phyloP scores from a whole-genome alignment of 2,113 vertebrate genomes.

The Circaetus cinerascens region DNA sequence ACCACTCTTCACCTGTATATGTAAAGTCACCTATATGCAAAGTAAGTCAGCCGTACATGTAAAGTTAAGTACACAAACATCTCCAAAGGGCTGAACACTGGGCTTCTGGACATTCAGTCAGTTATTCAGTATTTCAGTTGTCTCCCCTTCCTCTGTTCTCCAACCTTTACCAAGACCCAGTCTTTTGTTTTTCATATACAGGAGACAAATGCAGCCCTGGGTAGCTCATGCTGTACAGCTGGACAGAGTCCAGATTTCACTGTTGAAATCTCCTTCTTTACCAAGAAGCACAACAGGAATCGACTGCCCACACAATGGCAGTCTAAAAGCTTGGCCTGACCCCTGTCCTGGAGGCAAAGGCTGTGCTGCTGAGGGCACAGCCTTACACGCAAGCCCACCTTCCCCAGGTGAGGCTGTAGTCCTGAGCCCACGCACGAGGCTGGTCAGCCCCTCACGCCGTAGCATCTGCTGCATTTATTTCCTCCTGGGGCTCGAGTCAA shows the following conservation, averaged over 20 bases:
- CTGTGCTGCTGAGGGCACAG: fast-evolving
- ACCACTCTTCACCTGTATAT: neutral
- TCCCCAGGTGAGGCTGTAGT: no score
- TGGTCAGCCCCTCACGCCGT: neutral
- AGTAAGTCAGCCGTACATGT: neutral
- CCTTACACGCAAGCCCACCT: fast-evolving
- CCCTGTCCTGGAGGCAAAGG: neutral
- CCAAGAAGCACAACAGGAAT: neutral
- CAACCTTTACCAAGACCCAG: neutral
- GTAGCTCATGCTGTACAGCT: neutral
- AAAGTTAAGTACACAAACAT: neutral
- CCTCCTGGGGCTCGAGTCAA: neutral
- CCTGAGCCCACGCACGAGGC: fast-evolving
- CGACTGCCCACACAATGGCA: neutral
- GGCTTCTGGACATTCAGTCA: neutral
- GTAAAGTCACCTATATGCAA: neutral
- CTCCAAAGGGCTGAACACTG: neutral
- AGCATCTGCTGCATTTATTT: neutral
- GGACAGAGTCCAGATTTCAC: neutral
- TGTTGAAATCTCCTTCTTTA: neutral
- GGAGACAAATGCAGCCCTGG: neutral
- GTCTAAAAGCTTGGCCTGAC: neutral
- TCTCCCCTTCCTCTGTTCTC: neutral
- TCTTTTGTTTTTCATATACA: neutral
- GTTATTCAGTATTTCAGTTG: neutral